A percentile compares a stretch with the other conserved stretches of the same genome.
phyloP scores from a whole-genome alignment of 2,113 vertebrate genomes.

The Platysternon megacephalum region DNA sequence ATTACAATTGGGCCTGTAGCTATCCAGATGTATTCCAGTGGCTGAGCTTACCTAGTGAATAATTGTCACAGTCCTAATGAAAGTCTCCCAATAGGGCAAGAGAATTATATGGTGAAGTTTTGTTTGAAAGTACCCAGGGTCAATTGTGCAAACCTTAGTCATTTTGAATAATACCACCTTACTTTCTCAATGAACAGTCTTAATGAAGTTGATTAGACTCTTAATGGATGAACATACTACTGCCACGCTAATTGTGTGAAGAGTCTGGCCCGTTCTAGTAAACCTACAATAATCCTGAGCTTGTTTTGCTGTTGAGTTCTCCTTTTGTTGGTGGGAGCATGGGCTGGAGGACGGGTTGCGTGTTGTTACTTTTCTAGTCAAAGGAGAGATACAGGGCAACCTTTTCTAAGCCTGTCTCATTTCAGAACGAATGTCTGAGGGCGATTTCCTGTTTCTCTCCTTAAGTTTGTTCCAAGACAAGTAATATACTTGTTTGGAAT shows the following conservation, averaged over 20 bases:
- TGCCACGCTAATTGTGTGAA: not conserved
- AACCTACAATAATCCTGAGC: not conserved
- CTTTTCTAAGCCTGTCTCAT: not conserved
- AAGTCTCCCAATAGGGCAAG: not conserved
- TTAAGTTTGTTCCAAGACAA: not conserved
- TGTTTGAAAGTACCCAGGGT: not conserved
- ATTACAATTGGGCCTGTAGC: not conserved
- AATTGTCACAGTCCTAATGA: not conserved
- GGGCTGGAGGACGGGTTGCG: not conserved
- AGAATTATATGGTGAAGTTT: not conserved
- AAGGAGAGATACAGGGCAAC: not conserved
- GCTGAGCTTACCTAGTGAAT: not conserved
- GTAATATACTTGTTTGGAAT: not conserved
- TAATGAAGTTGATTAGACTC: not conserved
- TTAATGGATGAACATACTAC: rapidly evolving
- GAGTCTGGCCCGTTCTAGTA: not conserved
- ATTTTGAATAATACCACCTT: not conserved
- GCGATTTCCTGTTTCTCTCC: not conserved
- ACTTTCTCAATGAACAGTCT: not conserved
- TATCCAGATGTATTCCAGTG: not conserved
- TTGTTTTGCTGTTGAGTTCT: not conserved
- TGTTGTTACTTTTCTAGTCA: not conserved
- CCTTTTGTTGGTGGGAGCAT: not conserved
- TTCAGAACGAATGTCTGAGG: not conserved
- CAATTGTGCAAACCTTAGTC: not conserved